These are phyloP conservation scores for Pangasianodon hypophthalmus DNA, from an alignment of 2,113 vertebrate genomes.

Conservation along the genomic window DNA sequence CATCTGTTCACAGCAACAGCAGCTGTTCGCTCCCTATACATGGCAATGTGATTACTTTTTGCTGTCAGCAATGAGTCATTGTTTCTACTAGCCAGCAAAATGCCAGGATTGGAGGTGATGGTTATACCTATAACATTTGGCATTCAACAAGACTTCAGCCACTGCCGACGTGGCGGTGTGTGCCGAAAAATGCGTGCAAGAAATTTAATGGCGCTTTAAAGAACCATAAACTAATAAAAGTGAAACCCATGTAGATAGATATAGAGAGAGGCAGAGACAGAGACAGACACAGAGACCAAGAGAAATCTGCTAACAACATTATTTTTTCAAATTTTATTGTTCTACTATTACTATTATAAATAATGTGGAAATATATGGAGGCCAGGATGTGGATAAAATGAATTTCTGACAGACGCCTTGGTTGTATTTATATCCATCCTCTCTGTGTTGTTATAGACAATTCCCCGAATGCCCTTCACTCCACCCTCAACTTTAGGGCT, in stretches of 20 bases:
- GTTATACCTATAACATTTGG: slow-evolving; percentile 1
- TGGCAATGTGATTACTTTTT: slow-evolving; percentile 13
- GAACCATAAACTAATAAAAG: neutral
- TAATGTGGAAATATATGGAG: neutral
- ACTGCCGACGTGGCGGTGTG: neutral
- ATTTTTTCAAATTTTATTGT: neutral
- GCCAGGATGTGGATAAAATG: neutral
- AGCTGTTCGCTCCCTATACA: slow-evolving; percentile 14
- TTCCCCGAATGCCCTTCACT: neutral
- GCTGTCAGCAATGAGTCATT: slow-evolving; percentile 13
- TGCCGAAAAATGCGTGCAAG: neutral
- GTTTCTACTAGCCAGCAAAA: slow-evolving; percentile 4
- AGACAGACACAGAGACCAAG: neutral
- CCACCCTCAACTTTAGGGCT: neutral
- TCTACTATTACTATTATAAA: neutral
- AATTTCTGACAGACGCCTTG: neutral
- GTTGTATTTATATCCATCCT: neutral
- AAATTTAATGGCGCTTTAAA: neutral
- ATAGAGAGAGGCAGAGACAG: too few species aligned
- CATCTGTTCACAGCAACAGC: slow-evolving; percentile 34
- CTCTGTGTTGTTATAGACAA: neutral
- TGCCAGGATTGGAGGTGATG: neutral
- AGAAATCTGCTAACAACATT: neutral
- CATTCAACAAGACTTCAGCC: neutral
- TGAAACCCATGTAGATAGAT: neutral